These are phyloP conservation scores for Drosophila melanosoma DNA, from an alignment of 2,888 invertebrate species.

Conservation along the genomic window DNA sequence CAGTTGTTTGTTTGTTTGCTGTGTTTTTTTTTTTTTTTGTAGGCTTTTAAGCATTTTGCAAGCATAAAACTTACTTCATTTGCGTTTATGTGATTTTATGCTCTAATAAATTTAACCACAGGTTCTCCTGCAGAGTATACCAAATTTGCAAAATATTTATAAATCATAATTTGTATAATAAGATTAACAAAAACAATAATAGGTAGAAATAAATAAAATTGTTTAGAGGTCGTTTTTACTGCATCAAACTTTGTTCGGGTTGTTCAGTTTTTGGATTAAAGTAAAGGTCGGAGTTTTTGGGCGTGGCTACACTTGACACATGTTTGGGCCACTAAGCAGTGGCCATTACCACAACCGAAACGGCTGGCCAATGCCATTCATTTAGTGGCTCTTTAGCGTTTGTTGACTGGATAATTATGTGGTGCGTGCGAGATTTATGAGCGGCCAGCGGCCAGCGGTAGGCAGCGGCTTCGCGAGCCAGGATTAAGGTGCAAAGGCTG, in stretches of 20 bases:
- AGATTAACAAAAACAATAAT: background rate
- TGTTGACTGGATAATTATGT: slow-evolving; percentile 79
- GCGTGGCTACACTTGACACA: slow-evolving; percentile 14
- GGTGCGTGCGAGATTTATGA: slow-evolving; percentile 76
- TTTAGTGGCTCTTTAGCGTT: slow-evolving; percentile 63
- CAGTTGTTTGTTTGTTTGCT: slow-evolving; percentile 40
- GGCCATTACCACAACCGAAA: slow-evolving; percentile 9
- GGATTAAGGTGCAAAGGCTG: slow-evolving; percentile 73
- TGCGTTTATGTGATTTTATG: slow-evolving; percentile 76
- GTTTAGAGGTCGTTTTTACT: background rate
- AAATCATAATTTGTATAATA: slow-evolving; percentile 1
- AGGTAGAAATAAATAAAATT: background rate
- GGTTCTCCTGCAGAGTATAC: slow-evolving; percentile 10
- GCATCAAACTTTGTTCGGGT: background rate
- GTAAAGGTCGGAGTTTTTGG: background rate
- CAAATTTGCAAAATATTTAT: slow-evolving; percentile 6
- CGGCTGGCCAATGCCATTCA: slow-evolving; percentile 35
- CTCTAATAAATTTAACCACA: slow-evolving; percentile 69
- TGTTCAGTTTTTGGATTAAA: background rate
- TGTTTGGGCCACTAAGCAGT: slow-evolving; percentile 35
- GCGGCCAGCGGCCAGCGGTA: slow-evolving; percentile 23
- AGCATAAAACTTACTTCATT: slow-evolving; percentile 75
- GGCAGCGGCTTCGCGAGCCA: slow-evolving; percentile 16
- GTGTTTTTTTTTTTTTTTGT: slow-evolving; percentile 38
- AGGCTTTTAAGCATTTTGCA: slow-evolving; percentile 71